Base-by-base conservation (phyloP, 2,797 vertebrate genomes). In the Arnoldichthys spilopterus region DNA sequence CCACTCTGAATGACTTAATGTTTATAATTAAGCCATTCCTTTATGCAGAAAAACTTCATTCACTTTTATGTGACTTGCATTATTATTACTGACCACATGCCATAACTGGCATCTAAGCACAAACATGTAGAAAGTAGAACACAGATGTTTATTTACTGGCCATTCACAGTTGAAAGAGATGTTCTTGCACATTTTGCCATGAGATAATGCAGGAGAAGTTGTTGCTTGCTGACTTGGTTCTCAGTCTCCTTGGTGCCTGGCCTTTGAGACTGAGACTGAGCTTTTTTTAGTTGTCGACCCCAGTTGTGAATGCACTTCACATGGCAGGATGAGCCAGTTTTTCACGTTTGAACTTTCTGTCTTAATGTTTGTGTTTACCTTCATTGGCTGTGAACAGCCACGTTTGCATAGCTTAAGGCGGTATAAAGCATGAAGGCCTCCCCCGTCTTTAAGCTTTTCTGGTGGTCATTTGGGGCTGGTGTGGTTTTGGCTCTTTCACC, bases 261-360 rank as follows among this genome's bases (percentile, higher is more conserved):
- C 43, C 40, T n/a, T 15, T 43, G 26, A 18, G 12, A 12, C 11
- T 59, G 26, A 13, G 56, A 28, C 40, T 43, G 40, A 43, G 40
- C 20, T 45, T 67, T 67, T 22, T 26, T 40, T 24, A 64, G 30
- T 9, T 63, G 18, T n/a, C 12, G 12, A 16, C 32, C 34, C 32
- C 32, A 66, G 63, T 68, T 68, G 32, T 68, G 16, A 15, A 69
- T 28, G 22, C 26, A 45, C 59, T 34, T 11, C 16, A 63, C 62
- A 37, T 47, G 82, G 77, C 87, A 73, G 56, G 92, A 90, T 72
- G 54, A 89, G 91, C 91, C 89, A 71, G 92, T 92, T 91, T 72
- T 70, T 81, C 67, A 34, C 53, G 67, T 54, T 51, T 53, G 7
- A 62, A 37, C 30, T 69, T 72, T 56, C 56, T 77, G 77, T 68